phyloP scores from a whole-genome alignment of 2,888 invertebrate species.

The Agrotis exclamationis region DNA sequence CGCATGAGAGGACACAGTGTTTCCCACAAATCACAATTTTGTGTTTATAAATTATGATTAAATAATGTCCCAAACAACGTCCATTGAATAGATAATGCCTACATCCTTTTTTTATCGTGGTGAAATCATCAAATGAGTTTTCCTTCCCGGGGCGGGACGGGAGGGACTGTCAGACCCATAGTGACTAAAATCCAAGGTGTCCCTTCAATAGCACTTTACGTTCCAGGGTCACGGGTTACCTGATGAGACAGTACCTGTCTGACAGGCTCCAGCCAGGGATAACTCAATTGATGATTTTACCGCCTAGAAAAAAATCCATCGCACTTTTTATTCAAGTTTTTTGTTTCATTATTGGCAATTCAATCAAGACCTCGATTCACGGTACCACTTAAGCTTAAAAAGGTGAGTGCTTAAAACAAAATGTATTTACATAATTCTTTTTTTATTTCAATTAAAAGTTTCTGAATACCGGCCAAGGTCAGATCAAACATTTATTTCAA shows the following conservation, averaged over 20 bases:
- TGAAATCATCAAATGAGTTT: too few species aligned
- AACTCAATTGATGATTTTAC: too few species aligned
- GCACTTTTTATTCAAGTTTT: too few species aligned
- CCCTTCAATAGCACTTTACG: too few species aligned
- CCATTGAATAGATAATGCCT: neutral
- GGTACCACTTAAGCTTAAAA: conserved; percentile 16
- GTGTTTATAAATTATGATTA: conserved; percentile 6
- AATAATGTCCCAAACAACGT: neutral
- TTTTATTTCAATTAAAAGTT: conserved; percentile 18
- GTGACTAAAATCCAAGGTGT: too few species aligned
- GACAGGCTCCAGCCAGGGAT: too few species aligned
- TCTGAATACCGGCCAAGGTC: neutral
- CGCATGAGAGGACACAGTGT: conserved; percentile 1
- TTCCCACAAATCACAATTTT: conserved; percentile 19
- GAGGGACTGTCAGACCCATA: too few species aligned
- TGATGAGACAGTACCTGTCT: too few species aligned
- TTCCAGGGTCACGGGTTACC: too few species aligned
- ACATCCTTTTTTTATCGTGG: neutral
- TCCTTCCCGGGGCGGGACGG: too few species aligned
- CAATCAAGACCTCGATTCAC: neutral
- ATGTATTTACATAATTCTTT: conserved; percentile 4
- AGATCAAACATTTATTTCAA: neutral
- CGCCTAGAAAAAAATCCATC: too few species aligned
- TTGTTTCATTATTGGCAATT: neutral
- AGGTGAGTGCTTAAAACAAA: conserved; percentile 5